Percentiles rank a stretch among this genome's conserved stretches.
Conservation (phyloP, 2,888 invertebrate species). For the Clitarchus hookeri region DNA sequence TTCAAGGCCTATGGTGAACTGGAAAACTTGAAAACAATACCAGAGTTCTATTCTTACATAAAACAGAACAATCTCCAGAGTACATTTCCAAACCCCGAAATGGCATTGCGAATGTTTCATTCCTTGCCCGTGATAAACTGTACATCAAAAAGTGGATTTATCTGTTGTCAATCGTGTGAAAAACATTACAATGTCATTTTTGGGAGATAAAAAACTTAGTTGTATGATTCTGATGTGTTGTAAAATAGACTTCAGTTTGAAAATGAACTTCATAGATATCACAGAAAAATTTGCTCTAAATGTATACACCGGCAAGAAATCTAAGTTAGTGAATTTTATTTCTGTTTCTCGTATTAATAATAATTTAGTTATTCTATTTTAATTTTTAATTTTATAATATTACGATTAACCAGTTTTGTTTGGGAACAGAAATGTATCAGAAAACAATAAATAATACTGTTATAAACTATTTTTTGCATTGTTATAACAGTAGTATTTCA, state of each 20-base stretch:
- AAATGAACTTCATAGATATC: neutral
- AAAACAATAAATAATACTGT: neutral
- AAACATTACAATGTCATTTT: neutral
- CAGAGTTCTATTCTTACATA: neutral
- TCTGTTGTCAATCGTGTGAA: neutral
- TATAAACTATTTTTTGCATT: neutral
- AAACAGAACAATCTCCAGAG: neutral
- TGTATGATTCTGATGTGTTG: neutral
- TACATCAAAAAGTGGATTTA: neutral
- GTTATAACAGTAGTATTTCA: neutral
- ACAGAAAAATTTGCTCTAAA: neutral
- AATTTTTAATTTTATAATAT: neutral
- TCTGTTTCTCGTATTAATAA: neutral
- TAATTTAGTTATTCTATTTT: neutral
- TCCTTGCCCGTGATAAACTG: too few relatives aligned
- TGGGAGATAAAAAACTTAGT: too few relatives aligned
- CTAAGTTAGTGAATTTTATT: too few relatives aligned
- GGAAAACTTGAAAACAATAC: conserved; percentile 3
- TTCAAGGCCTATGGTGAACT: too few relatives aligned
- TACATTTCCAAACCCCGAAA: too few relatives aligned
- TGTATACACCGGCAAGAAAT: neutral
- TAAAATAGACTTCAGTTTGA: neutral
- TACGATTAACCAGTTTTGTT: neutral
- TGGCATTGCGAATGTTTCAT: too few relatives aligned
- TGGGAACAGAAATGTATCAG: neutral